Conservation (phyloP, 2,888 invertebrate species). For the Drosophila antonietae region DNA sequence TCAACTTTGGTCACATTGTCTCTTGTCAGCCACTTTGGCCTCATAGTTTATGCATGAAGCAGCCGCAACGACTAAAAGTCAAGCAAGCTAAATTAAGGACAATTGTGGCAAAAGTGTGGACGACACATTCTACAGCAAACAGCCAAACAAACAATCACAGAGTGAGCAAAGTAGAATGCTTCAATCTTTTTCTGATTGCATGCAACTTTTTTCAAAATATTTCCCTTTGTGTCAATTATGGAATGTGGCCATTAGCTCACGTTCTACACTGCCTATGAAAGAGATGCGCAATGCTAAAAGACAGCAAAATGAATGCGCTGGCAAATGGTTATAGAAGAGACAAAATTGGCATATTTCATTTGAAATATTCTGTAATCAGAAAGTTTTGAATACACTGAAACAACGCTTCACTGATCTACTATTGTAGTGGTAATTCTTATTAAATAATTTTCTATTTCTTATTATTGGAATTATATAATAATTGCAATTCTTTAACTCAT, state of each 20-base stretch:
- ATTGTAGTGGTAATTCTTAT: too few relatives aligned
- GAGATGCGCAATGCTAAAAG: neutral
- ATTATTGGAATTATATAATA: too few relatives aligned
- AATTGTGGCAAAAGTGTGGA: neutral
- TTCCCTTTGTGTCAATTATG: neutral
- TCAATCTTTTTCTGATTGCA: neutral
- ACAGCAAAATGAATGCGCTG: neutral
- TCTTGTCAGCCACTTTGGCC: constrained; percentile 33
- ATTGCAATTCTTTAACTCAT: neutral
- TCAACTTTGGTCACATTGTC: constrained; percentile 43
- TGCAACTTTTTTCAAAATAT: neutral
- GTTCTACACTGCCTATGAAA: neutral
- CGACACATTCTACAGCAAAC: neutral
- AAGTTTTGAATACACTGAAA: too few relatives aligned
- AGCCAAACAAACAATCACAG: neutral
- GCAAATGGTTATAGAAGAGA: neutral
- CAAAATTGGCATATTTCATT: too few relatives aligned
- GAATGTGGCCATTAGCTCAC: neutral
- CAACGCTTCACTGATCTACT: too few relatives aligned
- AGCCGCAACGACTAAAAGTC: constrained; percentile 13
- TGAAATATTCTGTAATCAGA: too few relatives aligned
- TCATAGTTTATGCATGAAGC: constrained; percentile 30
- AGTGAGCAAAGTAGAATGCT: neutral
- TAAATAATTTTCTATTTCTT: too few relatives aligned
- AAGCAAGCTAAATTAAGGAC: constrained; percentile 14